A percentile compares a stretch with the other conserved stretches of the same genome.
These are phyloP conservation scores for Stegodyphus dumicola DNA, from an alignment of 1,140 invertebrate species.

Conservation along the genomic window DNA sequence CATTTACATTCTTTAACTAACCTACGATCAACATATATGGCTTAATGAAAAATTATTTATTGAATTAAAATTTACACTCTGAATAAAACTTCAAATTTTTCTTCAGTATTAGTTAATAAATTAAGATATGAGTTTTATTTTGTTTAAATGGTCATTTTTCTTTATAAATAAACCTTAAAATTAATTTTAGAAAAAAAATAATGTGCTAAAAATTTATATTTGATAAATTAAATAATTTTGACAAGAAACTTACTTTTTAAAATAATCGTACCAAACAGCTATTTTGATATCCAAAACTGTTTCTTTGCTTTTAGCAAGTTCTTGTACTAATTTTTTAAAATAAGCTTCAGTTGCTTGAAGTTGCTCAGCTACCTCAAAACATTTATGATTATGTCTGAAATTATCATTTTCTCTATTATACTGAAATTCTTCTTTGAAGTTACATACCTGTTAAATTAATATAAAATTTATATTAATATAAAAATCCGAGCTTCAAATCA, in stretches of 20 bases:
- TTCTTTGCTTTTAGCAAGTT: slow-evolving; percentile 73
- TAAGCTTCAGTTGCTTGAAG: slow-evolving; percentile 80
- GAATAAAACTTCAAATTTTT: too few relatives aligned
- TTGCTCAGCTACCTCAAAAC: slow-evolving; percentile 77
- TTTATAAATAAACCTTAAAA: too few relatives aligned
- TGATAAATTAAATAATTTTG: not conserved
- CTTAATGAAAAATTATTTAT: too few relatives aligned
- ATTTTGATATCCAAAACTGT: slow-evolving; percentile 80
- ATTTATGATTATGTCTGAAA: slow-evolving; percentile 71
- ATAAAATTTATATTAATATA: not conserved
- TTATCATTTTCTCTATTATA: slow-evolving; percentile 68
- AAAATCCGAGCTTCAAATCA: slow-evolving; percentile 39
- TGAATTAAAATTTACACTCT: too few relatives aligned
- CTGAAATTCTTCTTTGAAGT: slow-evolving; percentile 71
- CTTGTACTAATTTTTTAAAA: slow-evolving; percentile 76
- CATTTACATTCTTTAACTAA: too few relatives aligned
- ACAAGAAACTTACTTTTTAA: slow-evolving; percentile 70
- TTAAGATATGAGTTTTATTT: too few relatives aligned
- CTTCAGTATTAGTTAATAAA: too few relatives aligned
- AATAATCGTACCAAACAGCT: slow-evolving; percentile 80
- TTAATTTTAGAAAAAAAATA: not conserved
- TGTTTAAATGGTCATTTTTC: too few relatives aligned
- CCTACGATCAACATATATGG: too few relatives aligned
- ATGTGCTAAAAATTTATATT: too few relatives aligned
- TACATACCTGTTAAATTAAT: slow-evolving; percentile 73